Evolutionary conservation across 2,888 invertebrate genomes (phyloP).

Genomic region (Thecophora atra): DNA sequence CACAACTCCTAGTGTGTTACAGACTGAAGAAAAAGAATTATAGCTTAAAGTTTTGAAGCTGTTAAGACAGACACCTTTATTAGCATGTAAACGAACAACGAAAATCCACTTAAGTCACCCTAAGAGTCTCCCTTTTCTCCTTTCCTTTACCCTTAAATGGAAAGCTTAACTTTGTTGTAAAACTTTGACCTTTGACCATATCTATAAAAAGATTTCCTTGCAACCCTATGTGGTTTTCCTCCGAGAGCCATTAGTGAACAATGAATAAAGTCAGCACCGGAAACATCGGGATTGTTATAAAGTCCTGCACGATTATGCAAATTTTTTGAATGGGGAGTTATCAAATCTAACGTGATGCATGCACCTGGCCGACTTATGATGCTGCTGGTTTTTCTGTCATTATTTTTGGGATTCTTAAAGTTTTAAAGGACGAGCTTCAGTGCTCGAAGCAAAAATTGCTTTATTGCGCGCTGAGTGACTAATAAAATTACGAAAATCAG

Average conservation of each 20-base stretch:
- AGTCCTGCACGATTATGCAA: conserved; percentile 42
- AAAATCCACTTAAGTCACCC: background rate
- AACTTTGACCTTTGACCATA: background rate
- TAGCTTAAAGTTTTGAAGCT: background rate
- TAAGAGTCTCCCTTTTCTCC: no score
- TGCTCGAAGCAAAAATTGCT: background rate
- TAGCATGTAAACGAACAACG: background rate
- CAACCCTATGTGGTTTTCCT: background rate
- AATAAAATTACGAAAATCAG: background rate
- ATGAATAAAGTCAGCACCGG: conserved; percentile 35
- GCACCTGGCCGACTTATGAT: background rate
- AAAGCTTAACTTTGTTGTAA: background rate
- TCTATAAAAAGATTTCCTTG: background rate
- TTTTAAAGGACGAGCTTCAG: conserved; percentile 1
- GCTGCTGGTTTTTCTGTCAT: background rate
- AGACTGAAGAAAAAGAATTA: no score
- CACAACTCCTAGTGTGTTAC: background rate
- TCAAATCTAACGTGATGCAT: conserved; percentile 23
- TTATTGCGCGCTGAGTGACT: background rate
- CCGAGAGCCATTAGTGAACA: conserved; percentile 40
- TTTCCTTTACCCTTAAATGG: background rate
- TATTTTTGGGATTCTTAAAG: background rate
- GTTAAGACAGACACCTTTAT: background rate
- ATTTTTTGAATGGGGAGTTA: conserved; percentile 31
- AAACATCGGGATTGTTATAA: conserved; percentile 42